Evolutionary conservation across 2,113 vertebrate species (phyloP).

Genomic region (Felis chaus): DNA sequence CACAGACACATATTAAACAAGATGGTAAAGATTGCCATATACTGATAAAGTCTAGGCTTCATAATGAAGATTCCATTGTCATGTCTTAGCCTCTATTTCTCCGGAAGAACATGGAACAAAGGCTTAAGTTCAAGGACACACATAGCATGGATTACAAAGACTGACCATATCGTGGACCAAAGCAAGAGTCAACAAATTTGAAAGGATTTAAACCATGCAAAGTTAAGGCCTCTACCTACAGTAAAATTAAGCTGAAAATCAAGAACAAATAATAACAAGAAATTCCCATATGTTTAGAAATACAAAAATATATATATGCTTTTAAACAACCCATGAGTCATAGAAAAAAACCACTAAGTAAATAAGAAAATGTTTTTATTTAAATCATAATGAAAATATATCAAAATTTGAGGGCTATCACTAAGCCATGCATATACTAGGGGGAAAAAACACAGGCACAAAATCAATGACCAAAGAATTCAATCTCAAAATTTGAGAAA

Average conservation of each 20-base stretch:
- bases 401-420: background rate
- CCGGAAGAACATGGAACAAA: background rate
- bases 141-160: constrained; percentile 41
- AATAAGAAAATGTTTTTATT: constrained; percentile 48
- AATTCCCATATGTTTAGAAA: background rate
- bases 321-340: background rate
- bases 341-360: constrained; percentile 29
- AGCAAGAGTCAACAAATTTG: constrained; percentile 41
- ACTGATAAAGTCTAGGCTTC: background rate
- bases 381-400: constrained; percentile 29
- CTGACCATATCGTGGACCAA: background rate
- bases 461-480: background rate
- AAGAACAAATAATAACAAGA: constrained; percentile 18
- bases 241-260: constrained; percentile 16
- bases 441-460: background rate
- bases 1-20: constrained; percentile 33
- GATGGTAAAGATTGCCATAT: background rate
- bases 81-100: background rate
- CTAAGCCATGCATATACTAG: background rate
- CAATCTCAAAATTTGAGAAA: background rate
- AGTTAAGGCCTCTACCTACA: background rate
- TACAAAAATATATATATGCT: constrained; percentile 31
- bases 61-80: background rate
- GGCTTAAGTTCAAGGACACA: background rate
- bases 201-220: constrained; percentile 35